phyloP scores from a whole-genome alignment of 2,113 vertebrate genomes.

The Saccopteryx bilineata region DNA sequence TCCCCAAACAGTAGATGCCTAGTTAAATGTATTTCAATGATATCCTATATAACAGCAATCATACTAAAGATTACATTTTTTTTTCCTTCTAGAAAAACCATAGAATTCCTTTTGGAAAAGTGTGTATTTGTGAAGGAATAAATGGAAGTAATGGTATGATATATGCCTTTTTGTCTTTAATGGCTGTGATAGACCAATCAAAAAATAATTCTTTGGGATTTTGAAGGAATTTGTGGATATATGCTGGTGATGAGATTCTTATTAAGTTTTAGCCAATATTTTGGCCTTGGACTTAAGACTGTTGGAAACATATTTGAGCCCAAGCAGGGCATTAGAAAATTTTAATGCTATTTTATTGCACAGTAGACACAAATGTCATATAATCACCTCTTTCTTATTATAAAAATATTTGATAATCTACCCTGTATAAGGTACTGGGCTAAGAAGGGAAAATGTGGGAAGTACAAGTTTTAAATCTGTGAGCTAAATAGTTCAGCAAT shows the following conservation, averaged over 20 bases:
- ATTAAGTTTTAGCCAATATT: constrained; percentile 12
- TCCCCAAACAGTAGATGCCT: constrained; percentile 85
- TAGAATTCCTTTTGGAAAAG: constrained; percentile 62
- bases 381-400: constrained; percentile 21
- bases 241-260: neutral
- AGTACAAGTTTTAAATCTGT: constrained; percentile 32
- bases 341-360: constrained; percentile 47
- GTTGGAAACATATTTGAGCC: neutral
- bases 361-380: constrained; percentile 31
- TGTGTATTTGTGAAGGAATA: constrained; percentile 65
- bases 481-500: neutral
- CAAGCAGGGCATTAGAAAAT: constrained; percentile 38
- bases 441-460: neutral
- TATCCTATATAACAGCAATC: constrained; percentile 80
- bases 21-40: constrained; percentile 86
- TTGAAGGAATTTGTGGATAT: constrained; percentile 31
- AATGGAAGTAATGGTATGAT: constrained; percentile 64
- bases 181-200: constrained; percentile 41
- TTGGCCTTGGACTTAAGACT: constrained; percentile 10
- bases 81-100: constrained; percentile 61
- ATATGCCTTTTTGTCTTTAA: constrained; percentile 52
- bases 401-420: neutral
- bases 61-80: constrained; percentile 64
- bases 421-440: neutral
- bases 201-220: neutral